Evolutionary conservation across 2,113 vertebrate species (phyloP).

Genomic region (Nannobrachium achirus): DNA sequence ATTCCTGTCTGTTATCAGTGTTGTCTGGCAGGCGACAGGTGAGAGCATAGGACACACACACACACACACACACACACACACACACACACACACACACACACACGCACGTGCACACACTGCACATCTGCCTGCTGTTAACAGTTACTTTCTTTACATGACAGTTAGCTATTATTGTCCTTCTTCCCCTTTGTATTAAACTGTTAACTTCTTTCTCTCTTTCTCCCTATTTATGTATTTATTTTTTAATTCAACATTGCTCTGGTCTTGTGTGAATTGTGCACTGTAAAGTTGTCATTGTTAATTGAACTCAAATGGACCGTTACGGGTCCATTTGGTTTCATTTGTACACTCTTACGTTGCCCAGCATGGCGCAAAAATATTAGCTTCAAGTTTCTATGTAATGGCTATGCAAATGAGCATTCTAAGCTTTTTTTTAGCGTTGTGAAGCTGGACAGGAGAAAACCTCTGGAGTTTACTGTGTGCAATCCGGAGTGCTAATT

Average conservation of each 20-base stretch:
- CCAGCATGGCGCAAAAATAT: too few relatives aligned
- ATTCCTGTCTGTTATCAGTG: constrained; percentile 61
- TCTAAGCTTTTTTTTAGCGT: too few relatives aligned
- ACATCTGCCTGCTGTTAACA: constrained; percentile 67
- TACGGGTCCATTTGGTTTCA: too few relatives aligned
- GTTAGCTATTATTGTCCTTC: constrained; percentile 22
- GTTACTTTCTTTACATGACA: not conserved
- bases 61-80: constrained; percentile 1
- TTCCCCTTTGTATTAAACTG: constrained; percentile 22
- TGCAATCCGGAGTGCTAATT: too few relatives aligned
- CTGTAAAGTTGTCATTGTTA: too few relatives aligned
- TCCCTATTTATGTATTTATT: not conserved
- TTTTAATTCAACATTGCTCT: not conserved
- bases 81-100: constrained; percentile 6
- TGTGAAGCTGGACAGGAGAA: too few relatives aligned
- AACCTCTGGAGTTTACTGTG: too few relatives aligned
- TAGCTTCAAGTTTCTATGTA: too few relatives aligned
- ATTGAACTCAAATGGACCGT: too few relatives aligned
- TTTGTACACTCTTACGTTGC: too few relatives aligned
- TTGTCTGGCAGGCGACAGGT: constrained; percentile 70
- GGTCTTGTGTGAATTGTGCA: too few relatives aligned
- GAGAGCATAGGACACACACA: constrained; percentile 44
- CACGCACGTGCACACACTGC: constrained; percentile 24
- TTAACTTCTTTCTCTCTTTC: constrained; percentile 13
- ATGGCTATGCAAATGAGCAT: too few relatives aligned